Percentiles rank a stretch among this genome's conserved stretches.
Conservation (phyloP, 2,113 vertebrate species). For the Rhinopomastus cyanomelas region DNA sequence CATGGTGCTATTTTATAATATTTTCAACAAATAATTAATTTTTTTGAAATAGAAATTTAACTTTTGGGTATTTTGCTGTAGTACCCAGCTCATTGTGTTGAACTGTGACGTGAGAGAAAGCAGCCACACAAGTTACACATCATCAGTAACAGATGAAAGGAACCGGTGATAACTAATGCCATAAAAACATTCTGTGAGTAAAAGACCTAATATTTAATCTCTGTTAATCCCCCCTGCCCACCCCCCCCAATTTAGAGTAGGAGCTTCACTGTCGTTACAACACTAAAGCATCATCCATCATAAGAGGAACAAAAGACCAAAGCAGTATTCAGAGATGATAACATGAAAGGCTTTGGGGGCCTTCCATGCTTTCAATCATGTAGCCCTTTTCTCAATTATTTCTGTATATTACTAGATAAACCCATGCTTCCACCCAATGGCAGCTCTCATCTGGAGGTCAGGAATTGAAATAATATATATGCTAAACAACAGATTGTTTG, state of each 20-base stretch:
- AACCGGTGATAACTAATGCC: background rate
- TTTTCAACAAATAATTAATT: background rate
- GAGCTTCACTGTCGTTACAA: constrained; percentile 5
- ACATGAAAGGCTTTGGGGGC: constrained; percentile 41
- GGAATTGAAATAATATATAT: background rate
- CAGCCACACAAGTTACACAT: background rate
- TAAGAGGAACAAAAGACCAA: constrained; percentile 45
- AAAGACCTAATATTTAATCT: constrained; percentile 1
- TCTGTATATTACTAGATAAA: constrained; percentile 12
- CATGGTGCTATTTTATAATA: background rate
- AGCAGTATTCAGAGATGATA: constrained; percentile 29
- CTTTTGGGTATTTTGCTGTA: background rate
- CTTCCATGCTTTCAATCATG: constrained; percentile 29
- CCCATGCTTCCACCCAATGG: background rate
- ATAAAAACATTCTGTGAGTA: background rate
- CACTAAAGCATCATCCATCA: constrained; percentile 31
- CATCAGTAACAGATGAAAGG: background rate
- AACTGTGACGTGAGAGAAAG: background rate
- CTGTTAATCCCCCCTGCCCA: background rate
- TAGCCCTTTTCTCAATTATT: constrained; percentile 1
- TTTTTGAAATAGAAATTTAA: background rate
- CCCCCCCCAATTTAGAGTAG: background rate
- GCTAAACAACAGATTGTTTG: background rate
- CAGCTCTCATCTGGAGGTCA: background rate
- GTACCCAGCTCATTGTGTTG: background rate